phyloP scores from a whole-genome alignment of 1,140 invertebrate genomes.

The Ceratina japonica region DNA sequence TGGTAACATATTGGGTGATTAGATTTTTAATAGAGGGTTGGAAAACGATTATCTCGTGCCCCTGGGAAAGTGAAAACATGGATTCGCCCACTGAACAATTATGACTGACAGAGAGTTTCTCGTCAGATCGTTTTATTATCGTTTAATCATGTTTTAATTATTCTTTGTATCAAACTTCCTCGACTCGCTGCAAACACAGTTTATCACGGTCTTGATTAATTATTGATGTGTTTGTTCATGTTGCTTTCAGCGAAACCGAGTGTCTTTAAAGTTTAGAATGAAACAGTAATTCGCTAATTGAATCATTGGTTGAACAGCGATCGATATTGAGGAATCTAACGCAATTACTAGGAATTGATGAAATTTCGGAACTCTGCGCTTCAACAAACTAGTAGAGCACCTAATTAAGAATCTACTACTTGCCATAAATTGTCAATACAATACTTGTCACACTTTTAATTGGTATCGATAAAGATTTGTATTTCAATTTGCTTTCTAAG shows the following conservation, averaged over 20 bases:
- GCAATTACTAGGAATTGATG: constrained; percentile 10
- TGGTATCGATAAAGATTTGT: background rate
- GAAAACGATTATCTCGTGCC: background rate
- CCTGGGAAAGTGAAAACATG: background rate
- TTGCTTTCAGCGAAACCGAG: background rate
- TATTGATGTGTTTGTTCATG: background rate
- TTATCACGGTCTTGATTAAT: no score
- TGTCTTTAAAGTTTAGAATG: background rate
- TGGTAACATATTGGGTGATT: no score
- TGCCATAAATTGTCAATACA: no score
- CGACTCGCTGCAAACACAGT: background rate
- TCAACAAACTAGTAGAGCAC: no score
- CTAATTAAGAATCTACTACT: no score
- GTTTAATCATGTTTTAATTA: background rate
- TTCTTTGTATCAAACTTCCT: background rate
- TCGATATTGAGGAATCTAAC: constrained; percentile 10
- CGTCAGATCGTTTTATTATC: background rate
- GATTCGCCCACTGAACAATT: constrained; percentile 10
- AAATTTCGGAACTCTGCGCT: background rate
- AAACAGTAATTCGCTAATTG: background rate
- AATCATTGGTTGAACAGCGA: background rate
- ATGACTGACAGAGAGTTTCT: background rate
- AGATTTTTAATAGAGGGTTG: background rate
- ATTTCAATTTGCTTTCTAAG: background rate
- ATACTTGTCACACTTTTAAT: no score